Base-by-base conservation (phyloP, 2,888 invertebrate species). In the Nymphalis urticae region DNA sequence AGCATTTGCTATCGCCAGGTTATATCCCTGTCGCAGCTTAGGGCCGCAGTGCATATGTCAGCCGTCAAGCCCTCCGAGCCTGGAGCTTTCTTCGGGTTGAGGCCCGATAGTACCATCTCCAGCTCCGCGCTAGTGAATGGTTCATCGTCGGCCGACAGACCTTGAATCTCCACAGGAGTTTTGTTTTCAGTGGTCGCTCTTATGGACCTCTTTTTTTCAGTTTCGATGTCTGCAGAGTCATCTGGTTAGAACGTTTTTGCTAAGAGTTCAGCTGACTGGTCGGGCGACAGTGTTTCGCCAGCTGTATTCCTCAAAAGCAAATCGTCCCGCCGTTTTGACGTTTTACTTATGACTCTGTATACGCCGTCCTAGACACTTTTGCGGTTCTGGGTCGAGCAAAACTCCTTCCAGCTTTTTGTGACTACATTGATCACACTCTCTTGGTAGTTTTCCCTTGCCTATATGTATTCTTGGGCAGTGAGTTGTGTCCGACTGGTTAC, bases 31-130 rank as follows among this genome's bases (percentile, higher is more conserved):
- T 70, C 59, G 7, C 48, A 32, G 2, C 53, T 10, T 0, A 75
- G 71, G 8, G 73, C 73, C 3, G 32, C 51, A 1, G 4, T 13
- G 62, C 76, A 76, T n/a, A 79, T 78, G 60, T 78, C 77, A 0
- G 76, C 68, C 0, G 77, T 79, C 1, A 77, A 50, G 0, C 75
- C 74, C 21, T 77, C 79, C 1, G 59, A 48, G 0, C 75, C 77
- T 1, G 77, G 76, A 66, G n/a, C n/a, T n/a, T n/a, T n/a, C n/a
- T n/a, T n/a, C n/a, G n/a, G n/a, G n/a, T n/a, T n/a, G n/a, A n/a
- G 53, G 9, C 58, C 47, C 9, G 21, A 36, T 0, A 70, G n/a
- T 7, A 68, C 70, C 13, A n/a, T 2, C 0, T 71, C 62, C 13
- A 74, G 53, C 27, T 74, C 72, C 19, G 62, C 68, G 3, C 32